Evolutionary conservation across 2,113 vertebrate species (phyloP), one percentile per base, ranked within the genome.

Genomic region (Anoura caudifer): DNA sequence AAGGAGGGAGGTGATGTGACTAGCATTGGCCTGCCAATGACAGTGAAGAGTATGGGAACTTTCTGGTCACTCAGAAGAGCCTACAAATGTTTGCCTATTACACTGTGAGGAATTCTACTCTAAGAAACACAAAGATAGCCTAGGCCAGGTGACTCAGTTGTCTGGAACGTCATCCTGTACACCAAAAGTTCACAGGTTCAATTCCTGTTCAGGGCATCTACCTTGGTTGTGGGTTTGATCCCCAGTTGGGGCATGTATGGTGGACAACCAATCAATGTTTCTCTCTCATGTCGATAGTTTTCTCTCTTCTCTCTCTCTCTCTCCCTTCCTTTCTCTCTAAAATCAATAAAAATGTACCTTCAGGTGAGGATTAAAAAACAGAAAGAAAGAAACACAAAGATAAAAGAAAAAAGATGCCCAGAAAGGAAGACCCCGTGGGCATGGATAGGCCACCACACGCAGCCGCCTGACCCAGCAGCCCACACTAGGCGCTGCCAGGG

Each of bases 381-480:
- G n/a, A n/a, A 63, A 63, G 61, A 63, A 31, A 63, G 28, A 63
- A 63, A 63, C 26, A 63, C 11, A 63, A 63, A 31, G 61, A 63
- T 14, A 63, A 31, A 63, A 63, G 5, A 59, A 73, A 45, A 45
- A 76, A 76, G 99, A 99, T 98, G 99, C 99, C 75, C 99, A 99
- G 98, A 99, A 99, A 97, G 99, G 99, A 88, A 98, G 98, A 75
- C 95, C 97, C 47, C 98, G 96, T 63, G 99, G 99, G n/a, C 99
- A 80, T 98, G 7, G 98, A 99, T 52, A 98, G 97, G 1, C 98
- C 99, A 99, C 92, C 99, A 99, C 96, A 99, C 99, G 17, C 99
- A 99, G 97, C 99, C 99, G 99, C 99, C 99, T 28, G 99, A 99
- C 97, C 99, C 99, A 99, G 99, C 99, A 3, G 99, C 69, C 99